Evolutionary conservation across 2,797 vertebrate species (phyloP), one percentile per base, ranked within the genome.

Genomic region (Brachymystax lenok): DNA sequence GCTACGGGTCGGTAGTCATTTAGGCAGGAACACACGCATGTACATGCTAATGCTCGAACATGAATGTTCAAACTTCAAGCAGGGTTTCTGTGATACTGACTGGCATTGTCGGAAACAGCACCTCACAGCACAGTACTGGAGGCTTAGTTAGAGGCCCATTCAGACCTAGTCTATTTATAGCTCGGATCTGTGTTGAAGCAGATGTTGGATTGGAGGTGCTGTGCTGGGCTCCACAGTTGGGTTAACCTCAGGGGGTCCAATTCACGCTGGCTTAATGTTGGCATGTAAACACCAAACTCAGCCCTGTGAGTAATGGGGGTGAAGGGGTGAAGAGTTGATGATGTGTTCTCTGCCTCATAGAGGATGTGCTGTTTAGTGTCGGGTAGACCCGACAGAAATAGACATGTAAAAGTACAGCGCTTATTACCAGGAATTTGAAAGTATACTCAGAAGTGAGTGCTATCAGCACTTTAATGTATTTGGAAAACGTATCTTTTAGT

Each of bases 281-380:
- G 85, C 86, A 73, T 81, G 82, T 81, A 83, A 87, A 89, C 73
- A 87, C 68, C 78, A 82, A 83, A 79, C 67, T 30, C 21, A 14
- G 30, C 56, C 75, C 16, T 82, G 59, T 24, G 16, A 83, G 77
- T 77, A 77, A 79, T 66, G 27, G 40, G 40, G 40, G 10, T 46
- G 10, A 46, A 46, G 21, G 77, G 77, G 71, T 76, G 82, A 85
- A 82, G 80, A 82, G 79, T 87, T 86, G 77, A 80, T 54, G 56
- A 72, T 82, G 73, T 69, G 52, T 74, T 77, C 74, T 27, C 27
- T 71, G 54, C 80, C 79, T 84, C 73, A 0, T 5, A 78, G 74
- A 46, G 66, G 27, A 69, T 16, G 54, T 4, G 19, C 70, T 78
- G 59, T 24, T 63, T 4, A 24, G 21, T 27, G 30, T n/a, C n/a